A percentile compares a stretch with the other conserved stretches of the same genome.
Conservation (phyloP, 2,797 vertebrate species). For the Tympanoctomys barrerae region DNA sequence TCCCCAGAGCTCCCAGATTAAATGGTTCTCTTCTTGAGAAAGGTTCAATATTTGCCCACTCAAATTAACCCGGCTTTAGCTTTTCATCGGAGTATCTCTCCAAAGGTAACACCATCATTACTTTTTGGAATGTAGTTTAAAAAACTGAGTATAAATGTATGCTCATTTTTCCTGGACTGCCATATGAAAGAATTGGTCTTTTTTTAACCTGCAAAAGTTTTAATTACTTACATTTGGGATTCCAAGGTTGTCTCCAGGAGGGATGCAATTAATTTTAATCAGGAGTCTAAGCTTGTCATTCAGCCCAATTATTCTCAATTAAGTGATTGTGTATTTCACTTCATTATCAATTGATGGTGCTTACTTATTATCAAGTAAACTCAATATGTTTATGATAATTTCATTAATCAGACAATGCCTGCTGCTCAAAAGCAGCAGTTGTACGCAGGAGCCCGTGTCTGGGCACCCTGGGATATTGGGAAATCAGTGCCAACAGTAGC, state of each 20-base stretch:
- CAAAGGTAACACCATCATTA: background rate
- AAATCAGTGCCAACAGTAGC: background rate
- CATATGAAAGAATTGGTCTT: slow-evolving; percentile 23
- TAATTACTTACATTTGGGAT: slow-evolving; percentile 71
- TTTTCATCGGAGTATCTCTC: background rate
- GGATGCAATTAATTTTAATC: slow-evolving; percentile 76
- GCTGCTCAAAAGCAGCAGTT: background rate
- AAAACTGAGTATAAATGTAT: slow-evolving; percentile 4
- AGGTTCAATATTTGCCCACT: slow-evolving; percentile 74
- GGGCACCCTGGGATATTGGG: background rate
- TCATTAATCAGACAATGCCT: slow-evolving; percentile 70
- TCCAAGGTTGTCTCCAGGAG: slow-evolving; percentile 47
- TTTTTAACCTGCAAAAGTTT: slow-evolving; percentile 47
- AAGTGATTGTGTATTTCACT: slow-evolving; percentile 66
- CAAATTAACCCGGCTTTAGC: slow-evolving; percentile 51
- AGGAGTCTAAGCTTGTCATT: slow-evolving; percentile 66
- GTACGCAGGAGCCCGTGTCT: background rate
- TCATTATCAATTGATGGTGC: slow-evolving; percentile 75
- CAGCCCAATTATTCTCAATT: slow-evolving; percentile 74
- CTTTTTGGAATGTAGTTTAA: slow-evolving; percentile 49
- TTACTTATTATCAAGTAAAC: slow-evolving; percentile 72
- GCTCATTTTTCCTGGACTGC: background rate
- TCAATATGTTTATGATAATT: slow-evolving; percentile 72
- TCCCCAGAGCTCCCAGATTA: slow-evolving; percentile 58
- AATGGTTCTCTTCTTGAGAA: slow-evolving; percentile 67